Conservation (phyloP, 2,888 invertebrate species). For the Dinocampus coccinellae region DNA sequence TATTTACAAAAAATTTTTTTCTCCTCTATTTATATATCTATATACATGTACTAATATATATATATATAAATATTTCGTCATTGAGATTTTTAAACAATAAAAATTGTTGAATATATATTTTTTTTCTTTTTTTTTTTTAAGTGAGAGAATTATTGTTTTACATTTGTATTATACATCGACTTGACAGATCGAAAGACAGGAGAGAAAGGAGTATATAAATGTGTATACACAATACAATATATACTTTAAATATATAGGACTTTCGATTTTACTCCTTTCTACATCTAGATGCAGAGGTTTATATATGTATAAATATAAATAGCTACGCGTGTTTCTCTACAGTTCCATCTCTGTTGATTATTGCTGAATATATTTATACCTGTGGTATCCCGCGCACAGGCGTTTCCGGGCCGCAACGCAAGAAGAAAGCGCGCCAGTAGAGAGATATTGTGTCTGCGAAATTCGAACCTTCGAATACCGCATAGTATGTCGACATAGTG, state of each 20-base stretch:
- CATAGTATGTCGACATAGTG: constrained; percentile 25
- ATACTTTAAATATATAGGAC: too few relatives aligned
- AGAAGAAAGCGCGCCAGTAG: constrained; percentile 40
- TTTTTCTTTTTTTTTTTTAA: too few relatives aligned
- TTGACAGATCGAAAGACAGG: background rate
- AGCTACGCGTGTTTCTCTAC: background rate
- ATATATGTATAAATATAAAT: background rate
- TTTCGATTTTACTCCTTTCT: background rate
- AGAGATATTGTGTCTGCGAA: constrained; percentile 50
- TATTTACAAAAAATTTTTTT: too few relatives aligned
- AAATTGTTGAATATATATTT: too few relatives aligned
- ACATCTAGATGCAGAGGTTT: background rate
- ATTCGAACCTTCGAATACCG: constrained; percentile 50
- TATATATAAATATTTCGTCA: too few relatives aligned
- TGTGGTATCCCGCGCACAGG: constrained; percentile 21
- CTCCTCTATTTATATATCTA: too few relatives aligned
- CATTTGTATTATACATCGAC: constrained; percentile 36
- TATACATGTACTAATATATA: too few relatives aligned
- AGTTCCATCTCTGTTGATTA: constrained; percentile 22
- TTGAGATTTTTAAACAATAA: too few relatives aligned
- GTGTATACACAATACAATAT: too few relatives aligned
- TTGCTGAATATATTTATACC: background rate
- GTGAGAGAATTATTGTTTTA: constrained; percentile 42
- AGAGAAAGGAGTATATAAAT: too few relatives aligned
- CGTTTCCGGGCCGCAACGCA: constrained; percentile 37